These are phyloP conservation scores for Pygoscelis antarcticus DNA, from an alignment of 2,113 vertebrate genomes.

Conservation along the genomic window DNA sequence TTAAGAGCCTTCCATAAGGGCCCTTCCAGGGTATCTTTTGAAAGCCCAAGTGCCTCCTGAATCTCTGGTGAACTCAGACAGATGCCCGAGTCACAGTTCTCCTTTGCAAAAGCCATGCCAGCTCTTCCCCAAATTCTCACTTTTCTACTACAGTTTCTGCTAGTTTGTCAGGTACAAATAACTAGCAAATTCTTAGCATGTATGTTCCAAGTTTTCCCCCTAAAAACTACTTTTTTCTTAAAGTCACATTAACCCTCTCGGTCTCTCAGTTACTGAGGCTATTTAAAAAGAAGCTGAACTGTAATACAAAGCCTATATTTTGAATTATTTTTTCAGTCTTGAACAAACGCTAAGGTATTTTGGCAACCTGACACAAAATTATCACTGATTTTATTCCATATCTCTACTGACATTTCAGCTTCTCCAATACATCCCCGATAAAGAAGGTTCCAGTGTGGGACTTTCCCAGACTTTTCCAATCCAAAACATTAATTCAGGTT, in stretches of 20 bases:
- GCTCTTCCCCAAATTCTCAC: neutral
- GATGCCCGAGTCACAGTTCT: neutral
- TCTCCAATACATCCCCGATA: neutral
- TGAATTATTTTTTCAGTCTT: neutral
- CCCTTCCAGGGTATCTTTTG: neutral
- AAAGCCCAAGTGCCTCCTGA: neutral
- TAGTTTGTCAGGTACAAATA: neutral
- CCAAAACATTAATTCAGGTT: neutral
- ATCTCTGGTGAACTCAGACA: neutral
- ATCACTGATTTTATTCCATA: neutral
- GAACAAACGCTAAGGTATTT: neutral
- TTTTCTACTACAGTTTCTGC: neutral
- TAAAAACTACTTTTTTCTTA: neutral
- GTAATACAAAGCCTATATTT: neutral
- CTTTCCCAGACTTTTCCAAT: neutral
- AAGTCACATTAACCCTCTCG: neutral
- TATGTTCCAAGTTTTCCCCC: neutral
- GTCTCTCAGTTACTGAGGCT: neutral
- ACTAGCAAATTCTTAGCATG: neutral
- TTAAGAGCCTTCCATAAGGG: neutral
- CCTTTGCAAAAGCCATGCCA: neutral
- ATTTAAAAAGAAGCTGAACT: neutral
- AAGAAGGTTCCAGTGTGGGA: neutral
- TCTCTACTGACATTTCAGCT: neutral
- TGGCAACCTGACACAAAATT: neutral